Evolutionary conservation across 2,797 vertebrate species (phyloP).

Genomic region (Tolypeutes matacus): DNA sequence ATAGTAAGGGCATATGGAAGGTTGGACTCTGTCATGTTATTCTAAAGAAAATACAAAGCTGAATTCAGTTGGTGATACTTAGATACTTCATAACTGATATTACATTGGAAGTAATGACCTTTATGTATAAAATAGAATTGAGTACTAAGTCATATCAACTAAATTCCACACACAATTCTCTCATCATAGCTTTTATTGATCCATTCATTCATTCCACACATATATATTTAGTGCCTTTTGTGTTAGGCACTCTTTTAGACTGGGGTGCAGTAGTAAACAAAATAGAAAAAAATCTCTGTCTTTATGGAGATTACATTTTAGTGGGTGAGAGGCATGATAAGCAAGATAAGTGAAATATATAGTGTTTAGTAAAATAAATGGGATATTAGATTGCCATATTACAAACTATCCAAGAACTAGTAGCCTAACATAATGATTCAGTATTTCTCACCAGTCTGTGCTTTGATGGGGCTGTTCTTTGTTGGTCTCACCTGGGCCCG

Average conservation of each 20-base stretch:
- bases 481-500: background rate
- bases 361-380: too few species aligned
- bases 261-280: background rate
- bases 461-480: background rate
- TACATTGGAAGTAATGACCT: background rate
- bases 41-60: background rate
- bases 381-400: background rate
- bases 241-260: background rate
- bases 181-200: background rate
- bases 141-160: background rate
- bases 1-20: background rate
- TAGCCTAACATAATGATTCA: background rate
- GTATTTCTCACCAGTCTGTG: background rate
- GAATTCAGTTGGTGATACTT: background rate
- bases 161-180: background rate
- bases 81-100: background rate
- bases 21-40: background rate
- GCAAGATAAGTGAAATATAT: too few species aligned
- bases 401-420: background rate
- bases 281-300: background rate
- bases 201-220: background rate
- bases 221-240: too few species aligned
- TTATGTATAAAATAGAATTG: background rate
- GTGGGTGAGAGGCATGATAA: background rate
- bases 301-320: slow-evolving; percentile 49